Evolutionary conservation across 2,888 invertebrate species (phyloP).

Genomic region (Ochropleura leucogaster): DNA sequence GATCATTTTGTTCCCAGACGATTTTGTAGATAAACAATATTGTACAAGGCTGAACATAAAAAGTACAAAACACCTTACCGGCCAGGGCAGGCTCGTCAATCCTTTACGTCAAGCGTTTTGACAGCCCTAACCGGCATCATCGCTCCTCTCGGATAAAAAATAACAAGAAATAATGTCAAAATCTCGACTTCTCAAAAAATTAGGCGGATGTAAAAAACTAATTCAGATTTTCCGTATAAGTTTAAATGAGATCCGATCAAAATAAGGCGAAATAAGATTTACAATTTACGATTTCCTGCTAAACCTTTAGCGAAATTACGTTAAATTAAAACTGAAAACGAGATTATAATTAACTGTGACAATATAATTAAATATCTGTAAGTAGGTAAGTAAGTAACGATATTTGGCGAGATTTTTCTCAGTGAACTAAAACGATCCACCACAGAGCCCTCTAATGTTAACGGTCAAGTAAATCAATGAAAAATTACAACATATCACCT

Average conservation of each 20-base stretch:
- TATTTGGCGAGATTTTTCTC: not conserved
- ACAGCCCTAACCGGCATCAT: constrained; percentile 89
- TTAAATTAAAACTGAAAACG: constrained; percentile 17
- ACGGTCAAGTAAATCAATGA: constrained; percentile 22
- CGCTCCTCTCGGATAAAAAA: constrained; percentile 75
- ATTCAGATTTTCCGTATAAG: constrained; percentile 53
- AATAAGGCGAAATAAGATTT: constrained; percentile 34
- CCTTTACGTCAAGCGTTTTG: constrained; percentile 88
- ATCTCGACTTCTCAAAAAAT: constrained; percentile 65
- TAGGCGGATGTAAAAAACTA: constrained; percentile 61
- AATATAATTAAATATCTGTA: not conserved
- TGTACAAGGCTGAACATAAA: constrained; percentile 82
- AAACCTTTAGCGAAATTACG: constrained; percentile 17
- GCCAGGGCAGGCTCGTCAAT: constrained; percentile 87
- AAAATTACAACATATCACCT: constrained; percentile 21
- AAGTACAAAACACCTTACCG: constrained; percentile 81
- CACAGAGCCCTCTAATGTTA: not conserved
- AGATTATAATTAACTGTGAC: not conserved
- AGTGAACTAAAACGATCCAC: not conserved
- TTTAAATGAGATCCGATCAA: constrained; percentile 48
- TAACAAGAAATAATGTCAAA: constrained; percentile 77
- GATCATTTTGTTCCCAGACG: constrained; percentile 70
- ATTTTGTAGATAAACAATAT: constrained; percentile 79
- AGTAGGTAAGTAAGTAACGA: no score
- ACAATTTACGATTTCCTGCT: constrained; percentile 41